phyloP scores from a whole-genome alignment of 2,888 invertebrate species.

The Petrophora chlorosata region DNA sequence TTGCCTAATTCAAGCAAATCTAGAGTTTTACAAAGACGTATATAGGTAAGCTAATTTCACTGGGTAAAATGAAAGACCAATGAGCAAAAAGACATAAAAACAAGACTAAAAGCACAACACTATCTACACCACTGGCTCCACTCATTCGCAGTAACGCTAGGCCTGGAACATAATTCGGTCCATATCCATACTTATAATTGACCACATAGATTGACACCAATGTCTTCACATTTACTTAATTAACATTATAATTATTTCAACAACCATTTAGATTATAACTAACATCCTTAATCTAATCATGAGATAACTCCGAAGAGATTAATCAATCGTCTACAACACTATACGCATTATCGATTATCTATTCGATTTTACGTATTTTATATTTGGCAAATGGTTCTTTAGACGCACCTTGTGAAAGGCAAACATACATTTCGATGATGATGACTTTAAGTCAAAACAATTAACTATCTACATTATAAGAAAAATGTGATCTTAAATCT shows the following conservation, averaged over 20 bases:
- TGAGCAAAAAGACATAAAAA: slow-evolving; percentile 29
- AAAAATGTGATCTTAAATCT: slow-evolving; percentile 37
- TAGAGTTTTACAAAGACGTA: slow-evolving; percentile 2
- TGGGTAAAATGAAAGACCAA: slow-evolving; percentile 20
- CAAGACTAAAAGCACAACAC: slow-evolving; percentile 56
- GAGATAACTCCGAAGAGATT: slow-evolving; percentile 69
- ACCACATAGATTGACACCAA: slow-evolving; percentile 74
- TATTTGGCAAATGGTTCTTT: slow-evolving; percentile 77
- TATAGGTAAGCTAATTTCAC: slow-evolving; percentile 2
- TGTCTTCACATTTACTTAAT: slow-evolving; percentile 57
- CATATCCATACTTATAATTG: slow-evolving; percentile 77
- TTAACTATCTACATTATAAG: slow-evolving; percentile 64
- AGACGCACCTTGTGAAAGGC: slow-evolving; percentile 52
- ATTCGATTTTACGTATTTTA: slow-evolving; percentile 65
- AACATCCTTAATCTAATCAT: slow-evolving; percentile 68
- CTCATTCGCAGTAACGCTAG: slow-evolving; percentile 58
- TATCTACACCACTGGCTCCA: slow-evolving; percentile 47
- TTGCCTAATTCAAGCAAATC: slow-evolving; percentile 9
- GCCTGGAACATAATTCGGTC: slow-evolving; percentile 69
- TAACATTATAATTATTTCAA: slow-evolving; percentile 60
- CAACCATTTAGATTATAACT: slow-evolving; percentile 75
- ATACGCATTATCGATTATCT: slow-evolving; percentile 50
- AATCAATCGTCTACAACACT: slow-evolving; percentile 64
- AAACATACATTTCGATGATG: slow-evolving; percentile 48
- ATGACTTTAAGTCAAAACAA: slow-evolving; percentile 71